Evolutionary conservation across 2,113 vertebrate genomes (phyloP), one percentile per base, ranked within the genome.

Genomic region (Macaca mulatta): DNA sequence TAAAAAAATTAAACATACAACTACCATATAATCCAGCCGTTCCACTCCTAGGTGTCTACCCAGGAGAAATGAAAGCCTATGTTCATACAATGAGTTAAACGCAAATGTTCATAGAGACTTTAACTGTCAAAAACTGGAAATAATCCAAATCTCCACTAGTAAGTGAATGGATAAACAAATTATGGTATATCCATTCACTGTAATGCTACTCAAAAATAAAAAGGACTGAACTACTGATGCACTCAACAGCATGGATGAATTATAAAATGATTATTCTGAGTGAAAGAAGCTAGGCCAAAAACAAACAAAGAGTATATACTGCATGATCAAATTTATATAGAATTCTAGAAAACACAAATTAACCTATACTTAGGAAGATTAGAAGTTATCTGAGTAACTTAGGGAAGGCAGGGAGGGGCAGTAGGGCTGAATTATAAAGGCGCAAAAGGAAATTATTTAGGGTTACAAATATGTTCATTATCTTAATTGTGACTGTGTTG

Each of bases 151-250:
- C 78, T n/a, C 35, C 16, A 35, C 59, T 14, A 81, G 5, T 75
- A 86, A 89, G 13, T 89, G 83, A 92, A 61, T 25, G 30, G 27
- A 64, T 35, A 55, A 74, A 72, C 22, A 72, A 91, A 82, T 12
- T 38, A 8, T 57, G 64, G 17, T 40, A 69, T 27, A 96, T 48
- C 22, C 6, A 40, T 67, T 17, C 27, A 81, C 20, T 83, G 14
- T 52, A 78, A 61, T 61, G 81, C 48, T 59, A 91, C 75, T 61
- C 40, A 82, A 48, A 38, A 95, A 93, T 78, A 67, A 93, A 97
- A 81, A 95, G 22, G 16, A 50, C 22, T 90, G 22, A 69, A 45
- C 23, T 79, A 45, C 40, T 61, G 67, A 90, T 27, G 13, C 2
- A 50, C 13, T 57, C 30, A 89, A 74, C 25, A 79, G 57, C 14